Evolutionary conservation across 2,113 vertebrate genomes (phyloP).

Genomic region (Xiphorhynchus elegans): DNA sequence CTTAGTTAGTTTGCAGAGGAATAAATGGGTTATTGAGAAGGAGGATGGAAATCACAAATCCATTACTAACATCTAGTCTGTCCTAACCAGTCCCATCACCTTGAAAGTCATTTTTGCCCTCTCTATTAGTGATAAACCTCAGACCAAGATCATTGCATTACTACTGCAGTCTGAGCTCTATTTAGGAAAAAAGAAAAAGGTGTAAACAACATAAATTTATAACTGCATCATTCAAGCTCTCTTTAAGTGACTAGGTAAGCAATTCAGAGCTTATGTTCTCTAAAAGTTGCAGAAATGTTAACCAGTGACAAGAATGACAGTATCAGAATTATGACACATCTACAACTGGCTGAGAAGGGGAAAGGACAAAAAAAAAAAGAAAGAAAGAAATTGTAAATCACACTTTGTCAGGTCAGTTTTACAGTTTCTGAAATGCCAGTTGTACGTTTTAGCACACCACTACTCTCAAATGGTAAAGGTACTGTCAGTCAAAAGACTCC

Average conservation of each 20-base stretch:
- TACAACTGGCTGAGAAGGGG: not conserved
- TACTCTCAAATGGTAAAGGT: not conserved
- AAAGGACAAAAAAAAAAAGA: fast-evolving
- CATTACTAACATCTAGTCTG: not conserved
- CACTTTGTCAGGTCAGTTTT: not conserved
- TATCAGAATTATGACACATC: not conserved
- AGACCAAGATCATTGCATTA: not conserved
- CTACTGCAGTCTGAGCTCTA: not conserved
- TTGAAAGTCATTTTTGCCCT: not conserved
- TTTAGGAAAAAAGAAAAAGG: not conserved
- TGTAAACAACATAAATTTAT: not conserved
- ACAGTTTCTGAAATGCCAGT: not conserved
- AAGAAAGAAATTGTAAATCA: not conserved
- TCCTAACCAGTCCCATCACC: not conserved
- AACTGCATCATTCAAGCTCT: not conserved
- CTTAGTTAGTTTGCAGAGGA: not conserved
- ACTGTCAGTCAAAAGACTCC: not conserved
- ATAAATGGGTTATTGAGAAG: not conserved
- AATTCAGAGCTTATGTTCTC: not conserved
- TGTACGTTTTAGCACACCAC: not conserved
- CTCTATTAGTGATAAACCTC: not conserved
- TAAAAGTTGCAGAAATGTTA: not conserved
- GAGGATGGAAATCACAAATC: not conserved
- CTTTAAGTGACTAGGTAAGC: not conserved
- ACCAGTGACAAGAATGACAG: not conserved